phyloP scores from a whole-genome alignment of 2,888 invertebrate species.

The Himalopsyche anomala region DNA sequence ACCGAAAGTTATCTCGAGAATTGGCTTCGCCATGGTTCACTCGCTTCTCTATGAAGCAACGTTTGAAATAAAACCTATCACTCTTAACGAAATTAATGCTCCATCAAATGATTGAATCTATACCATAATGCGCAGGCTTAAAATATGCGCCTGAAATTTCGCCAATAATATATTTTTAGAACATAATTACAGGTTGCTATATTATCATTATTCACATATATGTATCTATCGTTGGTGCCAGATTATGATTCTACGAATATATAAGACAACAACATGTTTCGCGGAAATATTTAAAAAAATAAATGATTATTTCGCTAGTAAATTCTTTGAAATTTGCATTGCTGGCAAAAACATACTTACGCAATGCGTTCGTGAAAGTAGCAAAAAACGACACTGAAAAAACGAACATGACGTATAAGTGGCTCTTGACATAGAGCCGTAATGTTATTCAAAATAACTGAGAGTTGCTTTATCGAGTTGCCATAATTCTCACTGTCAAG shows the following conservation, averaged over 20 bases:
- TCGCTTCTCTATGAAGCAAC: too few species aligned
- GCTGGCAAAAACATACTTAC: neutral
- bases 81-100: too few species aligned
- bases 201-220: neutral
- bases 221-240: neutral
- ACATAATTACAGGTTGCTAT: too few species aligned
- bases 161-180: too few species aligned
- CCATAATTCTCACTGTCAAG: constrained; percentile 27
- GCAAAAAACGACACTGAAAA: constrained; percentile 34
- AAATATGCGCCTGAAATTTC: too few species aligned
- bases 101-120: too few species aligned
- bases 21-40: too few species aligned
- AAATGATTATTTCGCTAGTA: neutral
- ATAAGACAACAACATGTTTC: too few species aligned
- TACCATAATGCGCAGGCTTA: too few species aligned
- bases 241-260: neutral
- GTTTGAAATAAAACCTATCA: too few species aligned
- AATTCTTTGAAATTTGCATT: neutral
- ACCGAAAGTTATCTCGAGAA: too few species aligned
- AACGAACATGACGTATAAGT: constrained; percentile 17
- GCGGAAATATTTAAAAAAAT: too few species aligned
- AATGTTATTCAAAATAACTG: constrained; percentile 9
- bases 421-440: constrained; percentile 24
- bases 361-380: constrained; percentile 7
- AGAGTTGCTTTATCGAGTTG: neutral